These are phyloP conservation scores for Eudyptes chrysolophus DNA, from an alignment of 2,113 vertebrate genomes.

Conservation along the genomic window DNA sequence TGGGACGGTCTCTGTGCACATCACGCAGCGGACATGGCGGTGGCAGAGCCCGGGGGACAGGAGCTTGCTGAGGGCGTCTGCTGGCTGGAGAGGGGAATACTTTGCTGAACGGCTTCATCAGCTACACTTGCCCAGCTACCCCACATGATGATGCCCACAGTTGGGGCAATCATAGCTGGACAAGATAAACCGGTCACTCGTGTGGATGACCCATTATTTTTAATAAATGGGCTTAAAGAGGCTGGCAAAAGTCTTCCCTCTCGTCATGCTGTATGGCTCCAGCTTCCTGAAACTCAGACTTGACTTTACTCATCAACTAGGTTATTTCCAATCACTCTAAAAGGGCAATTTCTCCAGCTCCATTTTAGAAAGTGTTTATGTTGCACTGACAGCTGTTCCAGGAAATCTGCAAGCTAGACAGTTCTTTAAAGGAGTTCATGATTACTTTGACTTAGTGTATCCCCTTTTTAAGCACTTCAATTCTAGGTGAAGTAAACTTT, in stretches of 20 bases:
- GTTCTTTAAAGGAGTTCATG: background rate
- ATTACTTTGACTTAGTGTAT: background rate
- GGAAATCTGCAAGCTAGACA: constrained; percentile 31
- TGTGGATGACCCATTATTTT: background rate
- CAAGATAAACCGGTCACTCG: background rate
- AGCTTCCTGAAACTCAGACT: background rate
- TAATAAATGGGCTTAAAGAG: background rate
- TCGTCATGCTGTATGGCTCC: background rate
- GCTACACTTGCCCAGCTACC: background rate
- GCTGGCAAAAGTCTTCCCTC: background rate
- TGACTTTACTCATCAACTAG: background rate
- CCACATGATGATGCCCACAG: background rate
- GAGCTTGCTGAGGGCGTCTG: background rate
- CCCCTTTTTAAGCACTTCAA: background rate
- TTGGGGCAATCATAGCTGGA: background rate
- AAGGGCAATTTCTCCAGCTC: constrained; percentile 31
- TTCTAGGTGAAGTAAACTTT: background rate
- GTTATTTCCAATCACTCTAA: constrained; percentile 17
- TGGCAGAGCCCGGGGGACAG: background rate
- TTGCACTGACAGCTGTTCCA: constrained; percentile 2
- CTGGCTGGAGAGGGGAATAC: rapidly evolving
- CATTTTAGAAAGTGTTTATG: constrained; percentile 44
- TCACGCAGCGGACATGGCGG: rapidly evolving
- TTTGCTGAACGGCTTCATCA: background rate
- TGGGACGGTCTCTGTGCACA: background rate